A percentile compares a stretch with the other conserved stretches of the same genome.
These are phyloP conservation scores for Spongia lamella DNA, from an alignment of 37 sponge, comb jelly and placozoan species.

Conservation along the genomic window DNA sequence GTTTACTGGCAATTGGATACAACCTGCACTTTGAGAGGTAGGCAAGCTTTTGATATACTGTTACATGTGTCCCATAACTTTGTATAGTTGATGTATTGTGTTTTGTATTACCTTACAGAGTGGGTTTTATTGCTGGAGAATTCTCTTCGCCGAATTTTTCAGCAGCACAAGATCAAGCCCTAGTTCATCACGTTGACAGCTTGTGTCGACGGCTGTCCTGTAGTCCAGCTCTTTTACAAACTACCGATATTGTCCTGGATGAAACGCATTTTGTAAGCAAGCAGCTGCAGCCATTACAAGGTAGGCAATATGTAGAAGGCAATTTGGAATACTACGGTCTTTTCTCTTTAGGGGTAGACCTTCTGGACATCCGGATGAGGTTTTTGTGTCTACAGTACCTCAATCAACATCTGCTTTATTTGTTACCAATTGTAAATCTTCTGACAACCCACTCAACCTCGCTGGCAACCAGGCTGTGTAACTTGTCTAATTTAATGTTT, in stretches of 20 bases:
- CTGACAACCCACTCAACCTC: constrained; percentile 52
- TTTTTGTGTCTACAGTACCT: constrained; percentile 73
- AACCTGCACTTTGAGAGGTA: constrained; percentile 80
- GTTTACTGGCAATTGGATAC: constrained; percentile 71
- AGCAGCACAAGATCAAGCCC: constrained; percentile 59
- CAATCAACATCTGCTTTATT: constrained; percentile 54
- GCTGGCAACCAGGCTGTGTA: constrained; percentile 50
- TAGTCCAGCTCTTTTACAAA: constrained; percentile 42
- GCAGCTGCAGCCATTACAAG: constrained; percentile 70
- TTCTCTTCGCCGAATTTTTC: too few species aligned
- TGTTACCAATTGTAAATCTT: constrained; percentile 73
- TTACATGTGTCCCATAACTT: neutral
- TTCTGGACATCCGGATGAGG: constrained; percentile 61
- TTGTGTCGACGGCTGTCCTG: constrained; percentile 51
- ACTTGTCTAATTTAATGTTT: constrained; percentile 59
- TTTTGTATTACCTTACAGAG: constrained; percentile 9
- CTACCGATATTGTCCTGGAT: constrained; percentile 67
- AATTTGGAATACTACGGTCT: neutral
- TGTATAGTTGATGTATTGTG: neutral
- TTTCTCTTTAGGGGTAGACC: constrained; percentile 27
- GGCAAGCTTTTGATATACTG: neutral
- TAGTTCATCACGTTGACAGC: constrained; percentile 70
- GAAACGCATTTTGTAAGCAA: constrained; percentile 34
- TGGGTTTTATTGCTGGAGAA: constrained; percentile 19
- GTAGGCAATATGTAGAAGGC: too few species aligned